Conservation (phyloP, 1,140 invertebrate genomes). For the Neodiprion fabricii region DNA sequence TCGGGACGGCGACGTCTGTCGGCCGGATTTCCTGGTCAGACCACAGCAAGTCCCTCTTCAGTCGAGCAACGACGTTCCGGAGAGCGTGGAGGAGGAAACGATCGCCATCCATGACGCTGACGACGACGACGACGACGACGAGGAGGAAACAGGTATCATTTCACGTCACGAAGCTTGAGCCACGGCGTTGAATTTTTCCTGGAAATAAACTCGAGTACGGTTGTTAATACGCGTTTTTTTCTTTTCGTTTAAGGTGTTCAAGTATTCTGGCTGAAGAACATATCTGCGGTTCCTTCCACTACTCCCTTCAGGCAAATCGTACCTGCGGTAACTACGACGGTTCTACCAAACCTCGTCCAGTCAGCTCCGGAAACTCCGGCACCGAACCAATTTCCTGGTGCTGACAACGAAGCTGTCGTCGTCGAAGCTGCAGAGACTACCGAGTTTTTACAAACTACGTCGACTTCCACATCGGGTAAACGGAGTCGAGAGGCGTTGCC, state of each 20-base stretch:
- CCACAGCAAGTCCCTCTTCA: slow-evolving; percentile 31
- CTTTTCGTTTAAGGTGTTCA: slow-evolving; percentile 43
- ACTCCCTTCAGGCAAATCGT: slow-evolving; percentile 40
- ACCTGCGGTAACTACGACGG: slow-evolving; percentile 31
- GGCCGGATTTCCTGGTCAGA: slow-evolving; percentile 48
- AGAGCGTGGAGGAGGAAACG: slow-evolving; percentile 10
- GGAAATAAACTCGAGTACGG: background rate
- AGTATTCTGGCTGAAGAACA: slow-evolving; percentile 55
- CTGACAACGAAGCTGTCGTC: slow-evolving; percentile 53
- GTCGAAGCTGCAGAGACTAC: slow-evolving; percentile 49
- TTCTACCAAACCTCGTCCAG: background rate
- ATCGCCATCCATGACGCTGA: background rate
- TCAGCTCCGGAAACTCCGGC: slow-evolving; percentile 28
- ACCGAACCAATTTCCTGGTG: slow-evolving; percentile 42
- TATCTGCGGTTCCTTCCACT: slow-evolving; percentile 45
- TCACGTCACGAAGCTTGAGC: slow-evolving; percentile 7
- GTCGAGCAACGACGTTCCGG: slow-evolving; percentile 24
- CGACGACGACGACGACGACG: slow-evolving; percentile 31
- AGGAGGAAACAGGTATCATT: slow-evolving; percentile 13
- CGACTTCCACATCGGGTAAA: background rate
- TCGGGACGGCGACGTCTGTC: slow-evolving; percentile 69
- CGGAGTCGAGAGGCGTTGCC: too few relatives aligned
- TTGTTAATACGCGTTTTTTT: background rate
- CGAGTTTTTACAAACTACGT: slow-evolving; percentile 38
- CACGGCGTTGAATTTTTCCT: slow-evolving; percentile 15